Percentiles rank a stretch among this genome's conserved stretches.
phyloP scores from a whole-genome alignment of 2,888 invertebrate species.

The Orgyia antiqua region DNA sequence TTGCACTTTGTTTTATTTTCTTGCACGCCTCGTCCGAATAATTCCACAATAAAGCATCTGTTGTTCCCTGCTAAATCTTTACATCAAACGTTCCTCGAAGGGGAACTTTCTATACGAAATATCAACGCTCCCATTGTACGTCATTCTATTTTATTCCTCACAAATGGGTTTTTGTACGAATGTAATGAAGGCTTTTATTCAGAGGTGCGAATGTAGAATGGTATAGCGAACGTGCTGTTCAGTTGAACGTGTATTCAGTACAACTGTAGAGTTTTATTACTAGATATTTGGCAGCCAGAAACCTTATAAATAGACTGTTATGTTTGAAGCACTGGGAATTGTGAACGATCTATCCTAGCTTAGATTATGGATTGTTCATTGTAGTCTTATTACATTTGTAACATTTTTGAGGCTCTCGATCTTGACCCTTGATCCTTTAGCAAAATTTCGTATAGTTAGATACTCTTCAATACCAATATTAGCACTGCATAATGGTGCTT shows the following conservation, averaged over 20 bases:
- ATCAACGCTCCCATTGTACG: constrained; percentile 63
- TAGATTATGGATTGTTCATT: too few relatives aligned
- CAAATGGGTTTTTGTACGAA: constrained; percentile 66
- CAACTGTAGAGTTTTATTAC: constrained; percentile 26
- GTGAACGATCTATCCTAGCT: too few relatives aligned
- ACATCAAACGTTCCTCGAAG: constrained; percentile 39
- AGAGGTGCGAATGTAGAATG: constrained; percentile 65
- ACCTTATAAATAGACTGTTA: too few relatives aligned
- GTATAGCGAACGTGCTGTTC: constrained; percentile 33
- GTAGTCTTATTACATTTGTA: too few relatives aligned
- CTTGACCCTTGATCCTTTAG: too few relatives aligned
- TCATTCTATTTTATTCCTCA: constrained; percentile 62
- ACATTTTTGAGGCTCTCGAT: too few relatives aligned
- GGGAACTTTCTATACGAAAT: constrained; percentile 70
- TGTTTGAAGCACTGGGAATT: too few relatives aligned
- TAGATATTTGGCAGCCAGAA: constrained; percentile 15
- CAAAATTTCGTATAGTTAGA: too few relatives aligned
- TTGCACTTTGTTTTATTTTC: constrained; percentile 68
- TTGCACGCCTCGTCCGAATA: constrained; percentile 60
- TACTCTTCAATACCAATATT: too few relatives aligned
- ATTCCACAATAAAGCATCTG: constrained; percentile 63
- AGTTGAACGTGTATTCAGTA: constrained; percentile 25
- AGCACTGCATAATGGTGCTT: too few relatives aligned
- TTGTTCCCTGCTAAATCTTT: constrained; percentile 56
- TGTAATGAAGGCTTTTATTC: constrained; percentile 71